Conservation (phyloP, 64 coral and sea anemone species). For the Pocillopora verrucosa region DNA sequence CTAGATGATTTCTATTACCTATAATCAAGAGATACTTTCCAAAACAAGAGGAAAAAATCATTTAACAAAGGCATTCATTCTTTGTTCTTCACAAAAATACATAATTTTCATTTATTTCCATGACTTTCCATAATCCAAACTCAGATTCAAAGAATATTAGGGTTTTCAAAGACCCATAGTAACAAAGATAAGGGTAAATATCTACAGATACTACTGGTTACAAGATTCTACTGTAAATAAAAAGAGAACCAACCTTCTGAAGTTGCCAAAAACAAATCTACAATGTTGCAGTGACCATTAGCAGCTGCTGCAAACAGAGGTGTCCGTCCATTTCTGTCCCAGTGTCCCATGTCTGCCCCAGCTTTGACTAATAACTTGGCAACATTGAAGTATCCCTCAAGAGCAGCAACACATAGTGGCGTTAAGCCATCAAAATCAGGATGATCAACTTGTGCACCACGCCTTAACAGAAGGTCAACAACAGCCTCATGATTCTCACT, state of each 20-base stretch:
- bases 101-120: no score
- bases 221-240: no score
- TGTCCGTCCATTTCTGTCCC: conserved; percentile 96
- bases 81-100: no score
- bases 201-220: no score
- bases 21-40: no score
- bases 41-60: no score
- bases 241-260: conserved; percentile 46
- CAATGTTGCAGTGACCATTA: conserved; percentile 77
- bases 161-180: no score
- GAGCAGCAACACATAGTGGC: conserved; percentile 83
- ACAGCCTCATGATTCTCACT: conserved; percentile 76
- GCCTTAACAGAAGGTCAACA: conserved; percentile 65
- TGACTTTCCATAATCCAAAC: no score
- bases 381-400: conserved; percentile 80
- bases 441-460: conserved; percentile 78
- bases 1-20: no score
- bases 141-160: no score
- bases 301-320: conserved; percentile 94
- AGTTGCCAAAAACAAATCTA: conserved; percentile 71
- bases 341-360: conserved; percentile 83
- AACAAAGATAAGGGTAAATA: no score
- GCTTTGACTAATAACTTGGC: conserved; percentile 76
- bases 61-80: no score
- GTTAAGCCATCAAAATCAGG: conserved; percentile 98